Evolutionary conservation across 1,140 invertebrate species (phyloP), one percentile per base, ranked within the genome.

Genomic region (Halyomorpha halys): DNA sequence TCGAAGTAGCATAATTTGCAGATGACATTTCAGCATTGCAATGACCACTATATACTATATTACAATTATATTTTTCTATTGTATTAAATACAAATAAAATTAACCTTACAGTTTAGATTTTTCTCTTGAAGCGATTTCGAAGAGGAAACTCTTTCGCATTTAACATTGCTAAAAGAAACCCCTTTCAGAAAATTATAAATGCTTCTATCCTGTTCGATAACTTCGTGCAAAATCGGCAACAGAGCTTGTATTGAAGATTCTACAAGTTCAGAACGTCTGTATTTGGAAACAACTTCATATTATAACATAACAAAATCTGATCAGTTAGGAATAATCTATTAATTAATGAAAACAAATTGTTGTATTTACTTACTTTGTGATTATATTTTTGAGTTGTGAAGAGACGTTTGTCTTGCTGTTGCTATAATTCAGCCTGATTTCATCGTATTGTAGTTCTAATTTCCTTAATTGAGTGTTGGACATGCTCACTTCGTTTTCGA

Each of bases 381-480:
- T 66, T 2, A 71, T 61, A 47, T 68, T 70, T n/a, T 65, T 65
- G 18, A 72, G 39, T 61, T 70, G 69, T 13, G 59, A 23, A 18
- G 69, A 66, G 34, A 72, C 61, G 9, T 63, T 34, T 13, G 53
- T 53, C 66, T 69, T 67, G 62, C 68, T 71, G 13, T 62, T 18
- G 25, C 65, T 66, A 62, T 69, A 71, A 15, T 67, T 66, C 11
- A 61, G 59, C 30, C 69, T 47, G 60, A 72, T 70, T 6, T n/a
- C 27, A 23, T 71, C 65, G 13, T 69, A 70, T 54, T 72, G 70
- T 3, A 65, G 23, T 44, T 69, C 68, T 14, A 71, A 56, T 44
- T 72, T 71, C 14, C 70, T 62, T 45, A 72, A 64, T 63, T 71
- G 70, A 8, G 65, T 62, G 2, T 68, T 15, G 19, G 67, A 67